Percentiles rank a stretch among this genome's conserved stretches.
Conservation (phyloP, 2,888 invertebrate genomes). For the Ophion ellenae region DNA sequence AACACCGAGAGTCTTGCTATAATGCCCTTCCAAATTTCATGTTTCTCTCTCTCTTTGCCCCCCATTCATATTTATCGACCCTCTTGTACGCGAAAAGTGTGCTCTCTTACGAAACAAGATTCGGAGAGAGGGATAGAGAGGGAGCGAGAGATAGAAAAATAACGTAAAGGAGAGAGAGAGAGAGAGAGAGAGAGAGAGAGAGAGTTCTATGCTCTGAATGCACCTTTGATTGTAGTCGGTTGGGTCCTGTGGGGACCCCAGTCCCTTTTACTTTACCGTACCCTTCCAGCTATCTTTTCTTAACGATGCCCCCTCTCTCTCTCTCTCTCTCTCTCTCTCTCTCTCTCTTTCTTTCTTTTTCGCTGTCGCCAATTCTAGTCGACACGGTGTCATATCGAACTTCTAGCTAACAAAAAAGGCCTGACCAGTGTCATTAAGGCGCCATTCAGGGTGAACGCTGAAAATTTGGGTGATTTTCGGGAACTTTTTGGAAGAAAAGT, state of each 20-base stretch:
- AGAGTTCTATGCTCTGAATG: conserved; percentile 75
- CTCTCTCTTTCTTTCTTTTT: conserved; percentile 11
- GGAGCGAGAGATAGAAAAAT: conserved; percentile 64
- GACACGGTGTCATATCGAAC: conserved; percentile 35
- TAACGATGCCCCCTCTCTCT: not conserved
- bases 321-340: conserved; percentile 51
- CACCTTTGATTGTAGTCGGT: conserved; percentile 80
- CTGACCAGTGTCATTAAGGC: not conserved
- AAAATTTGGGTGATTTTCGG: too few species aligned
- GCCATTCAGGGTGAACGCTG: too few species aligned
- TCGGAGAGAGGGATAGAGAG: conserved; percentile 51
- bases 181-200: conserved; percentile 68
- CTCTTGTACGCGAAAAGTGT: conserved; percentile 27
- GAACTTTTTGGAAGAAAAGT: too few species aligned
- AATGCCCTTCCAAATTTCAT: conserved; percentile 44
- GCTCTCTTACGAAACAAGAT: conserved; percentile 21
- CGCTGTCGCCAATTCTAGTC: conserved; percentile 26
- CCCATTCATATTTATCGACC: conserved; percentile 17
- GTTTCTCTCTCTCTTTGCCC: conserved; percentile 20
- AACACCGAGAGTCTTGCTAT: conserved; percentile 19
- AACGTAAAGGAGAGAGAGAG: conserved; percentile 27
- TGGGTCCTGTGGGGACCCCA: conserved; percentile 67
- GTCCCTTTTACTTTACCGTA: conserved; percentile 43
- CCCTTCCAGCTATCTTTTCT: conserved; percentile 57
- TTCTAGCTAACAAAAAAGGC: not conserved